A percentile compares a stretch with the other conserved stretches of the same genome.
These are phyloP conservation scores for Toxostoma redivivum DNA, from an alignment of 2,113 vertebrate genomes.

Conservation along the genomic window DNA sequence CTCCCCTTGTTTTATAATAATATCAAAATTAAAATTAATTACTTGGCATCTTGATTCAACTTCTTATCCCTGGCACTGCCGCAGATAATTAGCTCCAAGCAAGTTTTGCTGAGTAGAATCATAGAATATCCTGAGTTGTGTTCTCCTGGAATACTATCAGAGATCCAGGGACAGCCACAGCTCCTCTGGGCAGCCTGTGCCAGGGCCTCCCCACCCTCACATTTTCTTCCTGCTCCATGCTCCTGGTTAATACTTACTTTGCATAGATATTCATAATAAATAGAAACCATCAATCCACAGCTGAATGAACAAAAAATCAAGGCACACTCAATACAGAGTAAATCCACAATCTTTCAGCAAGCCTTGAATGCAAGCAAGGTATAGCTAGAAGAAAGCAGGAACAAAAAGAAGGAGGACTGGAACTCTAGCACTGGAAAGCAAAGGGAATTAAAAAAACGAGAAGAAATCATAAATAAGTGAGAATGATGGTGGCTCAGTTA, in stretches of 20 bases:
- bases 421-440: not conserved
- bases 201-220: accelerated
- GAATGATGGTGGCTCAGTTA: not conserved
- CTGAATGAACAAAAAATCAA: not conserved
- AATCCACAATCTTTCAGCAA: not conserved
- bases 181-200: not conserved
- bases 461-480: not conserved
- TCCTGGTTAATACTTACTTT: not conserved
- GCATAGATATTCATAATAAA: not conserved
- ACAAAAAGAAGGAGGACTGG: not conserved
- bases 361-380: not conserved
- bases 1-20: not conserved
- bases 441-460: not conserved
- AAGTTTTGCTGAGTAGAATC: not conserved
- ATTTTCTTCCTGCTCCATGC: not conserved
- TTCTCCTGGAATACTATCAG: not conserved
- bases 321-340: not conserved
- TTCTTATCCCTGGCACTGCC: not conserved
- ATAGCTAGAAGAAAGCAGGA: not conserved
- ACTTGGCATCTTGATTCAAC: not conserved
- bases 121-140: not conserved
- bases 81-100: not conserved
- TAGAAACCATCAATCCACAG: not conserved
- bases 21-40: not conserved
- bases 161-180: not conserved